Percentiles rank a stretch among this genome's conserved stretches.
Conservation (phyloP, 2,888 invertebrate species). For the Cristatella mucedo region DNA sequence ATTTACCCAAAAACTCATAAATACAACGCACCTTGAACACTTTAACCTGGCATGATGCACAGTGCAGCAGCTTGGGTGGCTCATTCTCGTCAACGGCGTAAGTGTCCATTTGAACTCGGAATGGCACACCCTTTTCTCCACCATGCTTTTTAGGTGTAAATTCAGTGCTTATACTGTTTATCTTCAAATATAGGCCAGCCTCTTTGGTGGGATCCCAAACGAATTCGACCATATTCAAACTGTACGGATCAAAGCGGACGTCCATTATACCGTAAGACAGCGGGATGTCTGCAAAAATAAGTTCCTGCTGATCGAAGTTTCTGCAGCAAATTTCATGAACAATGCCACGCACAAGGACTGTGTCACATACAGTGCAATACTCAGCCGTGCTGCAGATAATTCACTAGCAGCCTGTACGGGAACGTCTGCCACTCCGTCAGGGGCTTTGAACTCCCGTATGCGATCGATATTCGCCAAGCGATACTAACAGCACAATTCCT, state of each 20-base stretch:
- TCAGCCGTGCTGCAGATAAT: too few relatives aligned
- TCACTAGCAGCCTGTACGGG: too few relatives aligned
- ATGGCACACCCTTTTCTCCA: conserved; percentile 92
- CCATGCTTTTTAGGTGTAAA: conserved; percentile 95
- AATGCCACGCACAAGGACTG: too few relatives aligned
- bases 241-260: conserved; percentile 53
- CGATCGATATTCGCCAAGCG: too few relatives aligned
- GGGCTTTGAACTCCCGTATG: too few relatives aligned
- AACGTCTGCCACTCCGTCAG: too few relatives aligned
- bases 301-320: too few relatives aligned
- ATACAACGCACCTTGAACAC: conserved; percentile 51
- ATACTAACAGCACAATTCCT: too few relatives aligned
- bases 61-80: conserved; percentile 55
- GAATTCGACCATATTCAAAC: conserved; percentile 67
- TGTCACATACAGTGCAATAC: too few relatives aligned
- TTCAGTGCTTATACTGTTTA: conserved; percentile 83
- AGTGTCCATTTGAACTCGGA: conserved; percentile 84
- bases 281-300: conserved; percentile 58
- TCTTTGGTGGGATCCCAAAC: conserved; percentile 92
- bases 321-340: too few relatives aligned
- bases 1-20: too few relatives aligned
- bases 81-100: conserved; percentile 44
- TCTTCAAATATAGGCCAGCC: conserved; percentile 52
- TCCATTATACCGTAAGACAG: conserved; percentile 78
- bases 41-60: conserved; percentile 89